A percentile compares a stretch with the other conserved stretches of the same genome.
Evolutionary conservation across 1,140 invertebrate genomes (phyloP).

Genomic region (Scaptodrosophila lebanonensis): DNA sequence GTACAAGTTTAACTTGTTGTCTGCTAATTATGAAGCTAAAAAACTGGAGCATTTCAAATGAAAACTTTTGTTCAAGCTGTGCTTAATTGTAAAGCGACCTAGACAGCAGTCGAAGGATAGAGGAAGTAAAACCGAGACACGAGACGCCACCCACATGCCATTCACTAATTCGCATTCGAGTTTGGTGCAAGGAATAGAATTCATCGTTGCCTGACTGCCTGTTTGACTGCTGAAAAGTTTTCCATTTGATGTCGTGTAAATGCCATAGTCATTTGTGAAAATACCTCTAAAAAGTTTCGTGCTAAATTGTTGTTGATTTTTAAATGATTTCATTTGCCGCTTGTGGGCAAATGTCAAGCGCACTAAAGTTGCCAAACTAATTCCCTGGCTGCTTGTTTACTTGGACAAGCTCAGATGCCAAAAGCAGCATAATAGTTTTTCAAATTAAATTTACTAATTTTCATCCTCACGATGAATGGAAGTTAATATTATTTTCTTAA

Average conservation of each 20-base stretch:
- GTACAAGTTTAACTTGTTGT: background rate
- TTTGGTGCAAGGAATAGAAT: too few relatives aligned
- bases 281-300: slow-evolving; percentile 40
- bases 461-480: too few relatives aligned
- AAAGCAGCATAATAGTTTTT: slow-evolving; percentile 38
- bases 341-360: slow-evolving; percentile 36
- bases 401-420: slow-evolving; percentile 18
- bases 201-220: too few relatives aligned
- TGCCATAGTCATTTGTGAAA: slow-evolving; percentile 38
- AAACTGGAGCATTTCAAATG: slow-evolving; percentile 13
- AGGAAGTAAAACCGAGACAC: background rate
- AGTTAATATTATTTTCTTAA: too few relatives aligned
- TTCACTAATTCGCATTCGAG: too few relatives aligned
- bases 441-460: too few relatives aligned
- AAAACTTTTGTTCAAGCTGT: slow-evolving; percentile 45
- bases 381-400: slow-evolving; percentile 2
- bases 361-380: slow-evolving; percentile 43
- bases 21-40: slow-evolving; percentile 46
- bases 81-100: slow-evolving; percentile 48
- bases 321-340: slow-evolving; percentile 55
- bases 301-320: slow-evolving; percentile 67
- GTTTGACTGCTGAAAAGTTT: slow-evolving; percentile 45
- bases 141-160: too few relatives aligned
- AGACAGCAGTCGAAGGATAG: background rate
- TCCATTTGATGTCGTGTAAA: slow-evolving; percentile 61